These are phyloP conservation scores for Drosophila murphyi DNA, from an alignment of 1,140 invertebrate genomes.

Conservation along the genomic window DNA sequence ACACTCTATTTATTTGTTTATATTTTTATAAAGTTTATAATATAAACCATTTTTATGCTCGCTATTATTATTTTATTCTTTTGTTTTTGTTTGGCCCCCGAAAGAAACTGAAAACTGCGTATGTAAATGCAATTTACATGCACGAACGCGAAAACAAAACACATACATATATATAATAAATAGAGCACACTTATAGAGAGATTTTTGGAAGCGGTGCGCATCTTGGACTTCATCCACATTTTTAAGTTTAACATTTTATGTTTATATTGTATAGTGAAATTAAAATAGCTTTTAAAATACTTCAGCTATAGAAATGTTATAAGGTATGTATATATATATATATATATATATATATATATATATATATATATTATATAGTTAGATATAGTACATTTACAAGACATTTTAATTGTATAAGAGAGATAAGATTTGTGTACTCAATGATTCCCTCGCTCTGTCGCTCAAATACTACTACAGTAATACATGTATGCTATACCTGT, in stretches of 20 bases:
- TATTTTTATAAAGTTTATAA: slow-evolving; percentile 41
- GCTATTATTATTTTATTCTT: slow-evolving; percentile 35
- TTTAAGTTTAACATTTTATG: slow-evolving; percentile 47
- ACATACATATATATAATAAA: slow-evolving; percentile 1
- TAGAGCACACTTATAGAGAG: slow-evolving; percentile 23
- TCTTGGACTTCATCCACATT: slow-evolving; percentile 26
- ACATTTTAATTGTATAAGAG: slow-evolving; percentile 32
- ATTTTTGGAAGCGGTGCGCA: slow-evolving; percentile 45
- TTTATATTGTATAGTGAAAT: slow-evolving; percentile 35
- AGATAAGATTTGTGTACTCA: slow-evolving; percentile 23
- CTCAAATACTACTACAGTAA: slow-evolving; percentile 39
- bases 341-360: slow-evolving; percentile 55
- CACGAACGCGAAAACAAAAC: slow-evolving; percentile 25
- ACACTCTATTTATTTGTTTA: slow-evolving; percentile 38
- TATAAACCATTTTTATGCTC: slow-evolving; percentile 33
- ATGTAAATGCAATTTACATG: slow-evolving; percentile 70
- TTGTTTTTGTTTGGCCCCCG: slow-evolving; percentile 64
- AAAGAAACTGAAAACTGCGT: slow-evolving; percentile 74
- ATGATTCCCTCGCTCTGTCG: slow-evolving; percentile 42
- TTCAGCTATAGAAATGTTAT: slow-evolving; percentile 31
- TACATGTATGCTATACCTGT: slow-evolving; percentile 57
- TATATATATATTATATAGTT: slow-evolving; percentile 52
- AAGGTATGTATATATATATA: slow-evolving; percentile 26
- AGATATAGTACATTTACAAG: slow-evolving; percentile 76
- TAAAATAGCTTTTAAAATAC: slow-evolving; percentile 32